Evolutionary conservation across 2,113 vertebrate genomes (phyloP), one percentile per base, ranked within the genome.

Genomic region (Gasterosteus nipponicus): DNA sequence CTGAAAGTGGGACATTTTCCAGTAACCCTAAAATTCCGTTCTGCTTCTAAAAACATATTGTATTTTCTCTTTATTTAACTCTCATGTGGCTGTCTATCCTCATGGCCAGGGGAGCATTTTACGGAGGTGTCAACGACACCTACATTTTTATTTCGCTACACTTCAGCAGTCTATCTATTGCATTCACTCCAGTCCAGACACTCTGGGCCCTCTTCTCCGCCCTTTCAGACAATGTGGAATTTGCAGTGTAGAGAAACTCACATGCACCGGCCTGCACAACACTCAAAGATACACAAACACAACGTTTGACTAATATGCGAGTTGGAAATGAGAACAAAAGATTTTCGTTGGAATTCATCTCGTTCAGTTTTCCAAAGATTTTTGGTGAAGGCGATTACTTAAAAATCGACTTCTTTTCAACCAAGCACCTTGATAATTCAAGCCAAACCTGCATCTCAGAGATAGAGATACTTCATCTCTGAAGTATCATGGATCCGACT

Each of bases 141-240:
- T 69, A 70, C 66, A 70, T 86, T 85, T 87, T 83, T 80, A 81
- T 86, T 89, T 80, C 46, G 81, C 83, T 80, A 77, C 56, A 75
- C 4, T 53, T 82, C 80, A 78, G 44, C 29, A 18, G 51, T 65
- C 85, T 80, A 87, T 91, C 74, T 84, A 89, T 87, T 83, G 67
- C 65, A 61, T 72, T 85, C 65, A 77, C 73, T 73, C 72, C 22
- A 51, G 60, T 66, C 31, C 60, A 75, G 76, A 82, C 82, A 81
- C 85, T 75, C 57, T 26, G 29, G 65, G 81, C 70, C 70, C 53
- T 76, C 53, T 72, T 77, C 44, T 72, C 33, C 86, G 81, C 75
- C 67, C 75, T 84, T 80, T 85, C 29, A 83, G 83, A 85, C 18
- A 15, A 68, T 69, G 53, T n/a, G 49, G 82, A 75, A 87, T 67